These are phyloP conservation scores for Anolis carolinensis DNA, from an alignment of 2,113 vertebrate genomes.

Conservation along the genomic window DNA sequence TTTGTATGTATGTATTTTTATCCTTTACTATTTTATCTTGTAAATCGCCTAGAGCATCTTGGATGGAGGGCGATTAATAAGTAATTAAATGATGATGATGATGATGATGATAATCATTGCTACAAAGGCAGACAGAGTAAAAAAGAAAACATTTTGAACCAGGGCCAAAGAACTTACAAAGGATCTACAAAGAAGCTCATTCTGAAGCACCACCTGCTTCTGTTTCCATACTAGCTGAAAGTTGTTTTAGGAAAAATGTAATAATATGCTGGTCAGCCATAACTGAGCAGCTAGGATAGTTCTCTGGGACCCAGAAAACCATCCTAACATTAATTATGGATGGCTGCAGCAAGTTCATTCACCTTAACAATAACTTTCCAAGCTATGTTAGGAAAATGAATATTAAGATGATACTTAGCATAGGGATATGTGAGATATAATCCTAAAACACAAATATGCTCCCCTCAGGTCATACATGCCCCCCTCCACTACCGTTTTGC, in stretches of 20 bases:
- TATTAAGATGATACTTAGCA: background rate
- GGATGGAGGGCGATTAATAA: too few species aligned
- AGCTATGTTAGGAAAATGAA: background rate
- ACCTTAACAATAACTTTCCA: background rate
- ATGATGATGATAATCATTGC: too few species aligned
- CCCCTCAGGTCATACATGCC: too few species aligned
- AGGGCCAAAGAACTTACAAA: background rate
- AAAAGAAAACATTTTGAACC: background rate
- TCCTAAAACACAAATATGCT: too few species aligned
- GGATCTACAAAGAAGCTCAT: background rate
- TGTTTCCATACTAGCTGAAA: background rate
- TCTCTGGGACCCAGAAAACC: background rate
- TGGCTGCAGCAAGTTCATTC: background rate
- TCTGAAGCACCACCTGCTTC: background rate
- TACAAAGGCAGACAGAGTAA: background rate
- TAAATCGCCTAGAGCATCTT: too few species aligned
- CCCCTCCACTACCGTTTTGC: too few species aligned
- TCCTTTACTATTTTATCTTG: too few species aligned
- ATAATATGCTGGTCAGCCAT: too few species aligned
- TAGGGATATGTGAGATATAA: background rate
- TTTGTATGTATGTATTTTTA: too few species aligned
- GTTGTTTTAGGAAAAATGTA: too few species aligned
- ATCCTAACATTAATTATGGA: background rate
- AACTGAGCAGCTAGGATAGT: background rate
- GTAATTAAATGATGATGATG: too few species aligned